Percentiles rank a stretch among this genome's conserved stretches.
phyloP scores from a whole-genome alignment of 1,140 invertebrate genomes.

The Drosophila pseudoananassae region DNA sequence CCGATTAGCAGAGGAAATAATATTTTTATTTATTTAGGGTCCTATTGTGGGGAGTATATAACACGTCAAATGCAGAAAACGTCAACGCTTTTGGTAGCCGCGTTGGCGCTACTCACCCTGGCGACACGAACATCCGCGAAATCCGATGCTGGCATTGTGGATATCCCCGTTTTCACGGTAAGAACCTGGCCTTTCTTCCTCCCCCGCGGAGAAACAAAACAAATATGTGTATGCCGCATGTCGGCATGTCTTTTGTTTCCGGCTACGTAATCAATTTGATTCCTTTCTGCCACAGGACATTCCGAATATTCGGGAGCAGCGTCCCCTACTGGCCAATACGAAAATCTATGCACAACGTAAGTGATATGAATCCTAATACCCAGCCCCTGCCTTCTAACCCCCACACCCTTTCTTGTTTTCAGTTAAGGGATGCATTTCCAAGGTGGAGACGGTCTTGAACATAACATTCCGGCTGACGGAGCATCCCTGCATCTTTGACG shows the following conservation, averaged over 20 bases:
- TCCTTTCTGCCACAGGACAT: constrained; percentile 24
- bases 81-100: constrained; percentile 33
- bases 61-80: constrained; percentile 39
- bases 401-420: constrained; percentile 1
- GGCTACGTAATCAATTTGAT: constrained; percentile 21
- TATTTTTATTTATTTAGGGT: constrained; percentile 36
- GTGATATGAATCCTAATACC: constrained; percentile 45
- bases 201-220: constrained; percentile 28
- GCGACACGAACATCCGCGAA: constrained; percentile 28
- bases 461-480: constrained; percentile 63
- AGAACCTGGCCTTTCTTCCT: constrained; percentile 3
- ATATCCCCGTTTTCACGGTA: constrained; percentile 63
- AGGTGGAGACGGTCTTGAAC: constrained; percentile 44
- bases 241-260: not conserved
- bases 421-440: constrained; percentile 50
- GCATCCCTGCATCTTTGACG: constrained; percentile 63
- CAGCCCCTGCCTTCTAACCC: not conserved
- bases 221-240: constrained; percentile 20
- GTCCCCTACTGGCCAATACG: constrained; percentile 64
- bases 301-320: constrained; percentile 56
- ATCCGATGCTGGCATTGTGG: constrained; percentile 71
- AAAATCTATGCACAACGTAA: constrained; percentile 75
- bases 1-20: constrained; percentile 33
- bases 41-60: not conserved
- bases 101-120: constrained; percentile 43